Evolutionary conservation across 1,140 invertebrate species (phyloP), one percentile per base, ranked within the genome.

Genomic region (Eumeta japonica): DNA sequence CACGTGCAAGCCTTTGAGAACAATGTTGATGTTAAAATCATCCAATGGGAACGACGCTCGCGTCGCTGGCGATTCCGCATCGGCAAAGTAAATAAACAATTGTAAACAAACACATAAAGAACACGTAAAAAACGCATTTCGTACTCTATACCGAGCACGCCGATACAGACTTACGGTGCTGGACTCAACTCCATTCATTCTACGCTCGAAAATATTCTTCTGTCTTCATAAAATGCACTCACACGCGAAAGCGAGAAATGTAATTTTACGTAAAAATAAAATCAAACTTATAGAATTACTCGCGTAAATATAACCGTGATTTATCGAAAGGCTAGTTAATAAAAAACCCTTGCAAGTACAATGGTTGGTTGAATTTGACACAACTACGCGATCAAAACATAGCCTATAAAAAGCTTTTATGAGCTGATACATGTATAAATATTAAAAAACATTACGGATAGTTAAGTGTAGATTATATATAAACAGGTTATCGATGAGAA

Each of bases 321-420:
- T 44, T 45, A 17, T 44, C 45, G 60, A 57, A 63, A 54, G 52
- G 52, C 58, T 50, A 46, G 43, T 45, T 55, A 53, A 52, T 53
- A 45, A 51, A 39, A 57, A 53, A 43, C 31, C 38, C 42, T 55
- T 37, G 35, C 45, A 50, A 52, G 56, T 63, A 73, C 66, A 73
- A 70, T 73, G 65, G 62, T 28, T 31, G 45, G 48, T 37, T 55
- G 52, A 60, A 66, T 64, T 67, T 65, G 57, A 64, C 60, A 62
- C 39, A 49, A 53, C 42, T 47, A 43, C 43, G 49, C 47, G 63
- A 74, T 58, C 66, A 74, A 74, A 74, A 74, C 70, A 74, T 74
- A 71, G 62, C 60, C 65, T 70, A 57, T 68, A 38, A 39, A 52
- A 34, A 28, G 20, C 20, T 24, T n/a, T 24, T 24, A 24, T 7